Evolutionary conservation across 2,797 vertebrate genomes (phyloP), one percentile per base, ranked within the genome.

Genomic region (Pipistrellus pipistrellus): DNA sequence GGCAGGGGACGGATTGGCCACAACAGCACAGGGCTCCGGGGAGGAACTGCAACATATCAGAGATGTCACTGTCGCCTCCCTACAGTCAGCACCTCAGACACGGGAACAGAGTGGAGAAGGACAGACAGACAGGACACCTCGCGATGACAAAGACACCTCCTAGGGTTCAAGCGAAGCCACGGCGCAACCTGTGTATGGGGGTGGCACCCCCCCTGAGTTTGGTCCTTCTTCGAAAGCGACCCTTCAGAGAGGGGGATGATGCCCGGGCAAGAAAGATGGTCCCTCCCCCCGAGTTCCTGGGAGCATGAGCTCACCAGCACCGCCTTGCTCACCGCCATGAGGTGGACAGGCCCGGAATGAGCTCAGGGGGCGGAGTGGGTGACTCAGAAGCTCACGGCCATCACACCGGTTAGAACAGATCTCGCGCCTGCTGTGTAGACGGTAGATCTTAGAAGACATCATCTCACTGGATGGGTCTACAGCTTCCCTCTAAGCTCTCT

Each of bases 311-410:
- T 95, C 92, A 78, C 76, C 78, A 53, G 62, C 46, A 46, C 86
- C 48, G 69, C 44, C 83, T 59, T 30, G 64, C 57, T 92, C 48
- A 15, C 32, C 32, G 84, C 89, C 66, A 9, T 1, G 55, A 75
- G 93, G 35, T 46, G 77, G 77, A 76, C 62, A 59, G 57, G 85
- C 53, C 51, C 30, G 30, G 48, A 14, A 75, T 93, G 94, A 95
- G 88, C 91, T 88, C n/a, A 91, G 78, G 15, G 66, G 62, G 85
- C 41, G 64, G 81, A 27, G 46, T 4, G 10, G 53, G 17, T 51
- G 51, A 91, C 55, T 69, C 46, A 77, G 93, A 77, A 84, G 30
- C 8, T 32, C 53, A 3, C 0, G 7, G 27, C 75, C 57, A 11
- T 53, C 51, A 35, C 69, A 8, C 77, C 2, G 0, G 57, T 82